Conservation (phyloP, 2,888 invertebrate genomes). For the Helicoverpa assulta region DNA sequence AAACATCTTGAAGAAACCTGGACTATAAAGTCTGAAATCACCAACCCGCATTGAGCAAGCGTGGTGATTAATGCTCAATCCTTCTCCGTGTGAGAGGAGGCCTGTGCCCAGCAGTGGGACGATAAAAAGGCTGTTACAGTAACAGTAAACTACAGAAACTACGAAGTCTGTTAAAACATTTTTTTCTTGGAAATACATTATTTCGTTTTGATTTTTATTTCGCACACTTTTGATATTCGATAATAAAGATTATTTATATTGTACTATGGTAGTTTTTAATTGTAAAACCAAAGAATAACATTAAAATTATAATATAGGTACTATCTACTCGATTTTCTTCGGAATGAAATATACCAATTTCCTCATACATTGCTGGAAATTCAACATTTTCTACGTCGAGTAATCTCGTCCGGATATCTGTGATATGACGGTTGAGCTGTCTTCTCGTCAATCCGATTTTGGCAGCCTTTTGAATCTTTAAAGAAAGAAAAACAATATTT, state of each 20-base stretch:
- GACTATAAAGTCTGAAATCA: no score
- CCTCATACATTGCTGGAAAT: slow-evolving; percentile 38
- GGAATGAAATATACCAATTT: slow-evolving; percentile 27
- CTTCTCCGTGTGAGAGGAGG: no score
- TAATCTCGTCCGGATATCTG: slow-evolving; percentile 54
- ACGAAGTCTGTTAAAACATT: no score
- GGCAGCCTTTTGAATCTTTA: slow-evolving; percentile 57
- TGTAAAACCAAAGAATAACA: neutral
- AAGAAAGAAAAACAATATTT: slow-evolving; percentile 25
- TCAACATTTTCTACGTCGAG: slow-evolving; percentile 27
- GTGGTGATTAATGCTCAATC: no score
- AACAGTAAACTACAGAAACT: neutral
- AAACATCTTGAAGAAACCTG: no score
- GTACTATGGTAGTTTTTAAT: neutral
- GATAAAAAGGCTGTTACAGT: no score
- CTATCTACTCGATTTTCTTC: neutral
- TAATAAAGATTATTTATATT: no score
- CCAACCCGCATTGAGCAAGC: no score
- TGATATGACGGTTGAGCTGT: slow-evolving; percentile 46
- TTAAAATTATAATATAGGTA: neutral
- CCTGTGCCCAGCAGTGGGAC: no score
- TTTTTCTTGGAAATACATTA: slow-evolving; percentile 10
- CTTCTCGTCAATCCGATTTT: slow-evolving; percentile 52
- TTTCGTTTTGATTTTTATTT: no score
- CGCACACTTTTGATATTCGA: no score